Evolutionary conservation across 1,140 invertebrate genomes (phyloP), one percentile per base, ranked within the genome.

Genomic region (Drosophila kikkawai): DNA sequence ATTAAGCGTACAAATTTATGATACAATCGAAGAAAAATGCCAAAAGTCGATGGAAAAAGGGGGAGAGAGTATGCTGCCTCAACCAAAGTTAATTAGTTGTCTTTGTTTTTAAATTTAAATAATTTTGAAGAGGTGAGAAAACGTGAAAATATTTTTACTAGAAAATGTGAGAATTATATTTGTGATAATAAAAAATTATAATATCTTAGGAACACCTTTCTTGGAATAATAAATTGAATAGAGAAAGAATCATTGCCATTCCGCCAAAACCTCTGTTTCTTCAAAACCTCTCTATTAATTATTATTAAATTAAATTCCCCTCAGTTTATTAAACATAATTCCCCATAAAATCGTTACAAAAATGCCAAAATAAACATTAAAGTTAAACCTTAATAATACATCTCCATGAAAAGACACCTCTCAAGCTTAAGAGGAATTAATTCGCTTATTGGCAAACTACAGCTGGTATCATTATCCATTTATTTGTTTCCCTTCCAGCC

Each of bases 1-100:
- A 79, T 79, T 79, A 79, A 79, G 47, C 44, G 76, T 71, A 71
- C 53, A 74, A 79, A 36, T 71, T 70, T 65, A 79, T 70, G 59
- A 73, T 61, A 56, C 60, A 71, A 47, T 73, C 67, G n/a, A 53
- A 78, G 36, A 41, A 63, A 59, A 71, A 58, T 34, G 19, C 44
- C 65, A 70, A 73, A 71, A 57, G 22, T 39, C 4, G 26, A 41
- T 39, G 19, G 26, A 19, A 50, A 48, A 22, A 26, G 22, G 39
- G 32, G 17, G 19, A 19, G 45, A 22, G 37, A 32, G 32, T 39
- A 17, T 19, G 26, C 26, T 3, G 11, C 26, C 32, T 12, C 1
- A 71, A 42, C 19, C 8, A 39, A 8, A 26, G 44, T 22, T 55
- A 26, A 39, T 55, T n/a, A 39, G 5, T 39, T 15, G 22, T n/a